Evolutionary conservation across 2,888 invertebrate genomes (phyloP).

Genomic region (Lithodes maja): DNA sequence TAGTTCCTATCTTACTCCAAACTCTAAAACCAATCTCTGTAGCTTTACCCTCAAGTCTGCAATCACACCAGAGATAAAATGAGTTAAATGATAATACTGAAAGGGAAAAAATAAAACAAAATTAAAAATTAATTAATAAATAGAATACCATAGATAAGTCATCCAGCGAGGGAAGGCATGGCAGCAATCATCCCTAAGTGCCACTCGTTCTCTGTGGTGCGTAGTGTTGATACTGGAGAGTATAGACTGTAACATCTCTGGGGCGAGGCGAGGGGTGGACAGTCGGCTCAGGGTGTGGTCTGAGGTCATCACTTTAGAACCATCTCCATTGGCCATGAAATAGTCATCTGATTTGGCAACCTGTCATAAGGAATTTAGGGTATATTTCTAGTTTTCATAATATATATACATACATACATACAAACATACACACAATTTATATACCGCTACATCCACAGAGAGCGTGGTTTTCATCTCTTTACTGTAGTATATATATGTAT

Average conservation of each 20-base stretch:
- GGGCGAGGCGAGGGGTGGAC: conserved; percentile 83
- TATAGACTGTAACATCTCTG: conserved; percentile 80
- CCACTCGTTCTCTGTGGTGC: conserved; percentile 79
- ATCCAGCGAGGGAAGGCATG: conserved; percentile 84
- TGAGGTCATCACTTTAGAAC: conserved; percentile 80
- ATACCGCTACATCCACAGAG: too few relatives aligned
- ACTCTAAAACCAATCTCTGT: too few relatives aligned
- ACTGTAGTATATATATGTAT: neutral
- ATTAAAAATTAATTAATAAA: too few relatives aligned
- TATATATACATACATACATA: neutral
- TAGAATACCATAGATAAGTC: conserved; percentile 38
- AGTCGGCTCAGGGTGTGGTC: conserved; percentile 86
- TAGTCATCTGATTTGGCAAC: conserved; percentile 57
- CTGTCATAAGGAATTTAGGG: conserved; percentile 23
- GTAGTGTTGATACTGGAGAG: conserved; percentile 73
- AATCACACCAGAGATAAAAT: neutral
- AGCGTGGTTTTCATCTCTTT: neutral
- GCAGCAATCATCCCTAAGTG: conserved; percentile 79
- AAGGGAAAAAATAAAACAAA: neutral
- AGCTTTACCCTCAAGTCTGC: neutral
- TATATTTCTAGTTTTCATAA: neutral
- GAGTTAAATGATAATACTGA: neutral
- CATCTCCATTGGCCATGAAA: conserved; percentile 52
- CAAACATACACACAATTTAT: too few relatives aligned
- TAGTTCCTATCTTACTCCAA: too few relatives aligned